Conservation (phyloP, 53 echinoderm and acorn worm species). For the Holothuria scabra region DNA sequence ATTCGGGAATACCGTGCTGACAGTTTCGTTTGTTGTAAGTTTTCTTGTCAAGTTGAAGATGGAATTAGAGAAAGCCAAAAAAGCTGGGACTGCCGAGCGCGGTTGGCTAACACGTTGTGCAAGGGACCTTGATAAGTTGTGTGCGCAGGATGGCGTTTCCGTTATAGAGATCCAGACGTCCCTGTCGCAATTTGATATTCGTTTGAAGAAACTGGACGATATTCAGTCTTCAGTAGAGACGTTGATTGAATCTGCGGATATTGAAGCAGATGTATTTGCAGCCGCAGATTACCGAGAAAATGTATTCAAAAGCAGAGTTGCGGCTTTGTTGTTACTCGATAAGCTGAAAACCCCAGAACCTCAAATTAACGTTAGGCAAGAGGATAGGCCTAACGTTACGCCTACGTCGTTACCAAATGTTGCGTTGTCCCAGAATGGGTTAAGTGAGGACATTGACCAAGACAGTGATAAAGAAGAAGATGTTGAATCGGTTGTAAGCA, state of each 20-base stretch:
- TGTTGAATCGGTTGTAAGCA: not conserved
- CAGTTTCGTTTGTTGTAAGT: too few species aligned
- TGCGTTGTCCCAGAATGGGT: not conserved
- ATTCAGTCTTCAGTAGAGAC: too few species aligned
- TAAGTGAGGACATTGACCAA: constrained; percentile 1
- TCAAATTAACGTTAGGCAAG: constrained; percentile 4
- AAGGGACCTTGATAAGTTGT: not conserved
- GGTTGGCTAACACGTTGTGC: not conserved
- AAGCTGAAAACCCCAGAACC: not conserved
- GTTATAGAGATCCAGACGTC: not conserved
- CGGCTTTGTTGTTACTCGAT: not conserved
- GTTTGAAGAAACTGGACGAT: not conserved
- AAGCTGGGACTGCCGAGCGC: not conserved
- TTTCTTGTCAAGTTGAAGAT: too few species aligned
- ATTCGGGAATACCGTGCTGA: too few species aligned
- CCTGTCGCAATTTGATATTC: constrained; percentile 9
- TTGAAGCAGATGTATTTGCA: too few species aligned
- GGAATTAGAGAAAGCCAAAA: too few species aligned
- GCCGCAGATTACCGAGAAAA: too few species aligned
- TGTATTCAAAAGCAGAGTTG: not conserved
- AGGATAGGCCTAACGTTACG: not conserved
- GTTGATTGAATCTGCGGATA: too few species aligned
- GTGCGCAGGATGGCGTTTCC: not conserved
- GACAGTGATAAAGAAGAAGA: not conserved
- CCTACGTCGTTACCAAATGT: not conserved